Evolutionary conservation across 1,140 invertebrate genomes (phyloP), one percentile per base, ranked within the genome.

Genomic region (Macrobrachium rosenbergii): DNA sequence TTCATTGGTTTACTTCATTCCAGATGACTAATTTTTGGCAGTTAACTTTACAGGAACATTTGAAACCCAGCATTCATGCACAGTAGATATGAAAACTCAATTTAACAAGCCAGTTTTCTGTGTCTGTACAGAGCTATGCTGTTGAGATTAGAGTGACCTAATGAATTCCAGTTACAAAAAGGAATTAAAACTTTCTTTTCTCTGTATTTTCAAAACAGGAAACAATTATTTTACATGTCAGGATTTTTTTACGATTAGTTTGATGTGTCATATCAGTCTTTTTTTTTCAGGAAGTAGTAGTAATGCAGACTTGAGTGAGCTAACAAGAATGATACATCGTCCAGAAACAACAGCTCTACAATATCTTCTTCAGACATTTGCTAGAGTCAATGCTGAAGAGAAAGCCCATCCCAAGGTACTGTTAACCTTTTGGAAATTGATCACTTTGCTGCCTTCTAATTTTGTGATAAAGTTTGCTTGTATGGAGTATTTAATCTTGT

Each of bases 401-500:
- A 87, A 87, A 73, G 43, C 59, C 23, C 85, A 87, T 75, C 85
- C 85, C 37, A 87, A 87, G 78, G 85, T 87, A 87, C 52, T 52
- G 12, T 8, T 52, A 10, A 52, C 2, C 12, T 52, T 8, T 52
- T 8, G 7, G 52, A 10, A 52, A 52, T 52, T 52, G 52, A 52
- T 23, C 1, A 11, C 21, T 12, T 2, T 60, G 21, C 45, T 21
- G 6, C 21, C 21, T 8, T 60, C 23, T 62, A 23, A 62, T 79
- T 14, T 21, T 76, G 3, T 8, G 19, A 37, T 81, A 11, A n/a
- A n/a, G 8, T 81, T 6, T 23, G 6, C 5, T 5, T 21, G n/a
- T 72, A 23, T 67, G 8, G 19, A 1, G 16, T 67, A 67, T 12
- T 52, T 52, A 52, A 52, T 52, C n/a, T n/a, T n/a, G 3, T 37